A percentile compares a stretch with the other conserved stretches of the same genome.
Conservation (phyloP, 2,888 invertebrate genomes). For the Xanthia togata region DNA sequence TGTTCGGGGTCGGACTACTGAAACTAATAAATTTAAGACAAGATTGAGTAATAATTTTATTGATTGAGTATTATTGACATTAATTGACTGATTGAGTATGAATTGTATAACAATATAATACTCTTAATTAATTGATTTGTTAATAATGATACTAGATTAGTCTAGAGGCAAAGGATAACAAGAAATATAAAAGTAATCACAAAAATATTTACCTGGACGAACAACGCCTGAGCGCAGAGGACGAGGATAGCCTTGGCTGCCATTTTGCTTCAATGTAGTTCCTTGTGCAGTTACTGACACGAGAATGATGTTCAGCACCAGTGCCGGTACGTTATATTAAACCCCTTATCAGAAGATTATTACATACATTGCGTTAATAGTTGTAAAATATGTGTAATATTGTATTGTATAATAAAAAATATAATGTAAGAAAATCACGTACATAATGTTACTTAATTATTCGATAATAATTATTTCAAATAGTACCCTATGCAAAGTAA, state of each 20-base stretch:
- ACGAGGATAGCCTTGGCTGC: constrained; percentile 49
- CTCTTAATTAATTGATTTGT: no score
- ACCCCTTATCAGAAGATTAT: constrained; percentile 26
- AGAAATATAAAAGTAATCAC: neutral
- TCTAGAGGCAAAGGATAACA: no score
- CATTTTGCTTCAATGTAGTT: constrained; percentile 45
- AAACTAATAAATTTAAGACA: no score
- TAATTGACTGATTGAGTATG: no score
- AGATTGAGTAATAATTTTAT: no score
- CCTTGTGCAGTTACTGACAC: constrained; percentile 23
- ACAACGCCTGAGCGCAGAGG: constrained; percentile 61
- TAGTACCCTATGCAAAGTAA: neutral
- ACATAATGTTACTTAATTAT: neutral
- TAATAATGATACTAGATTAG: no score
- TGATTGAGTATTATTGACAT: no score
- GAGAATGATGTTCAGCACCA: constrained; percentile 35
- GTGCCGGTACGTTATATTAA: constrained; percentile 21
- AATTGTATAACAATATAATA: no score
- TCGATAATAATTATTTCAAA: constrained; percentile 6
- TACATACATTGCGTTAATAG: constrained; percentile 25
- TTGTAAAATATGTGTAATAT: constrained; percentile 29
- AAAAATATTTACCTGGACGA: constrained; percentile 59
- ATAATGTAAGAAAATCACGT: constrained; percentile 28
- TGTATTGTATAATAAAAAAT: constrained; percentile 32
- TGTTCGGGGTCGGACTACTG: no score